Base-by-base conservation (phyloP, 2,888 invertebrate genomes). In the Malthinus seriepunctatus region DNA sequence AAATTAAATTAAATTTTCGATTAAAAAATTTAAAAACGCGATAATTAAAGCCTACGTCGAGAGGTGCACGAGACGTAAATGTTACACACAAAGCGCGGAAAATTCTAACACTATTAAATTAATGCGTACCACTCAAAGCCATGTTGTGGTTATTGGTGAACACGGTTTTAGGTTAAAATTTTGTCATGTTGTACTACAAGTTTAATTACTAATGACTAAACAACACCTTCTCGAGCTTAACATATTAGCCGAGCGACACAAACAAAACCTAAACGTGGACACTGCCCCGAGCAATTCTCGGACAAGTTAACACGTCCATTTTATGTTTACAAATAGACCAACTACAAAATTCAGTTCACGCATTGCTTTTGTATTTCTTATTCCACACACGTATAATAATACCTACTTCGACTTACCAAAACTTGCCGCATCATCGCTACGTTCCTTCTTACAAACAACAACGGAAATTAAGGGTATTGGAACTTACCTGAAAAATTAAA, bases 251-350 rank as follows among this genome's bases (percentile, higher is more conserved):
- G 47, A 52, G 47, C 42, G 52, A 52, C 58, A 35, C 47, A 53
- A 53, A 32, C 48, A 58, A 58, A 23, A 52, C 58, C 32, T 14
- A 37, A 37, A 37, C 8, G 59, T 53, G 52, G 42, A 59, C 46
- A 54, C 14, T 50, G 59, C 46, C 53, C 31, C 8, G 9, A 32
- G 59, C 49, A 54, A 59, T 38, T 42, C 51, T 37, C 52, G 34
- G 55, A 48, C 55, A 51, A 51, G 59, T 51, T 55, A 60, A 60
- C 59, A 51, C 55, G 46, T 55, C 51, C 51, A 60, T 51, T 60
- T 59, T 32, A 59, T 54, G 59, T 59, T 60, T 60, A 60, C 55
- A 60, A 60, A 60, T 54, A 55, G 34, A 39, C 39, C 34, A 55
- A 60, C 50, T 46, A 48, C 51, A 10, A 44, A 46, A 60, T 60